Conservation (phyloP, 2,888 invertebrate species). For the Embidobia sp. region DNA sequence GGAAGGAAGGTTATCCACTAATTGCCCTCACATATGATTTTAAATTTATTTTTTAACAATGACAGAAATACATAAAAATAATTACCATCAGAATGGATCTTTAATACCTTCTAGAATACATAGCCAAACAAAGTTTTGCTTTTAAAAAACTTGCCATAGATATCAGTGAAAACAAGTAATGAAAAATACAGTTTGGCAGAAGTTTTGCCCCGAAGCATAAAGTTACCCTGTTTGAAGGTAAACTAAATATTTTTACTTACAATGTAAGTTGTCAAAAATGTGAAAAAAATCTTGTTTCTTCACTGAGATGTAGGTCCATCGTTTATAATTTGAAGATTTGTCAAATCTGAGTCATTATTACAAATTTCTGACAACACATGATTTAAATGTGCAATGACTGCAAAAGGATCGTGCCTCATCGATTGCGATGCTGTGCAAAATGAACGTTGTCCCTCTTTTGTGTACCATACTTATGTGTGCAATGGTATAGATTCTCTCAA, state of each 20-base stretch:
- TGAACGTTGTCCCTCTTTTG: not conserved
- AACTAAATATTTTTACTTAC: constrained; percentile 5
- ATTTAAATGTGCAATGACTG: constrained; percentile 26
- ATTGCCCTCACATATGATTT: no score
- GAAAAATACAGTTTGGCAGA: no score
- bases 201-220: no score
- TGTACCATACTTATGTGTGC: constrained; percentile 25
- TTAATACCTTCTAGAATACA: no score
- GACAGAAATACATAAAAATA: no score
- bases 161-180: no score
- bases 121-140: no score
- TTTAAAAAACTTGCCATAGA: no score
- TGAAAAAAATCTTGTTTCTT: constrained; percentile 17
- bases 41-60: no score
- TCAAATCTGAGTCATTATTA: not conserved
- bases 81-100: no score
- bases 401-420: constrained; percentile 18
- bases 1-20: no score
- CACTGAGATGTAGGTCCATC: constrained; percentile 35
- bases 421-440: constrained; percentile 22
- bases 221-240: no score
- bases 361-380: constrained; percentile 17
- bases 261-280: constrained; percentile 15
- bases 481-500: constrained; percentile 12
- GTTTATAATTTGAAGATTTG: constrained; percentile 20